A percentile compares a stretch with the other conserved stretches of the same genome.
Conservation (phyloP, 2,113 vertebrate genomes). For the Thunnus maccoyii region DNA sequence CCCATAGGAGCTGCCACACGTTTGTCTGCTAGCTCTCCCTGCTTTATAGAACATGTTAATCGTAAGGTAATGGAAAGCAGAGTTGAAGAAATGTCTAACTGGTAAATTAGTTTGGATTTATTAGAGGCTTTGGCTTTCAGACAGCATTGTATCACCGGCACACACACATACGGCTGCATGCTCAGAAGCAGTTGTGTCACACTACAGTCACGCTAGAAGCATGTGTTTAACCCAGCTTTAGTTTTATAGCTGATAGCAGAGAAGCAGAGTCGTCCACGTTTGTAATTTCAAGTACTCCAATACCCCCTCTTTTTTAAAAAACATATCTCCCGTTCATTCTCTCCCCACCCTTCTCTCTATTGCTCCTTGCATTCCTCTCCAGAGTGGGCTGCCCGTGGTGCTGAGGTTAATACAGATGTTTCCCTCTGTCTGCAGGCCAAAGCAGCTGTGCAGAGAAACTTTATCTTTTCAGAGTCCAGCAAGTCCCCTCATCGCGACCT, state of each 20-base stretch:
- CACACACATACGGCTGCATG: slow-evolving; percentile 19
- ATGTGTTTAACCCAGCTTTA: slow-evolving; percentile 6
- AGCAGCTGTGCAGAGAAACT: slow-evolving; percentile 84
- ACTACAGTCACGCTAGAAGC: slow-evolving; percentile 49
- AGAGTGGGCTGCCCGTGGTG: slow-evolving; percentile 88
- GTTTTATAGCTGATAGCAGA: slow-evolving; percentile 29
- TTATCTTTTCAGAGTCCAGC: slow-evolving; percentile 81
- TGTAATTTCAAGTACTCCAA: slow-evolving; percentile 26
- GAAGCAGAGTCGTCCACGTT: background rate
- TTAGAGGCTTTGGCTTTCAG: slow-evolving; percentile 51
- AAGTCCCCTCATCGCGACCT: slow-evolving; percentile 68
- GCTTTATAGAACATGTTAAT: slow-evolving; percentile 51
- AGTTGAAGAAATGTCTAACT: slow-evolving; percentile 55
- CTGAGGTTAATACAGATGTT: slow-evolving; percentile 98
- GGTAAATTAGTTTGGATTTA: slow-evolving; percentile 71
- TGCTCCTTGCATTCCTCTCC: slow-evolving; percentile 90
- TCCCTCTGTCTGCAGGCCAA: slow-evolving; percentile 88
- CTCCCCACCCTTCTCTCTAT: slow-evolving; percentile 65
- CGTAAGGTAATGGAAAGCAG: slow-evolving; percentile 53
- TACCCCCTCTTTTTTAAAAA: slow-evolving; percentile 29
- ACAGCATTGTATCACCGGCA: slow-evolving; percentile 57
- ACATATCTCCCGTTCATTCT: slow-evolving; percentile 49
- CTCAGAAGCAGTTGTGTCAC: slow-evolving; percentile 60
- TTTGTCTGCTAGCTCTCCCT: slow-evolving; percentile 24
- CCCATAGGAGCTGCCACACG: slow-evolving; percentile 50